Evolutionary conservation across 1,140 invertebrate species (phyloP), one percentile per base, ranked within the genome.

Genomic region (Cyclargus thomasi): DNA sequence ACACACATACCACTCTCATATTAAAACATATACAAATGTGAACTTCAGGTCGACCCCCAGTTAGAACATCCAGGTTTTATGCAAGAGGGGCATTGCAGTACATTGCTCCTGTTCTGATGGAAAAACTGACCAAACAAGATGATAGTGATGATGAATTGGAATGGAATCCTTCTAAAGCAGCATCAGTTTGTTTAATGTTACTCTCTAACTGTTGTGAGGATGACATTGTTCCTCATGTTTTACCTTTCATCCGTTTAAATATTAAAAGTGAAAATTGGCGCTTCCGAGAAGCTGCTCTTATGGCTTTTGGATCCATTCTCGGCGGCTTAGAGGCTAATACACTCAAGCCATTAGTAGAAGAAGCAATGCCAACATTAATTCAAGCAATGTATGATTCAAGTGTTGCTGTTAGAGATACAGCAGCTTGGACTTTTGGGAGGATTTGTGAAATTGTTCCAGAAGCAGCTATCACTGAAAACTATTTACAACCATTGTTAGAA

Each of bases 91-190:
- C 99, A 57, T 90, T 99, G 4, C 97, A 97, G 81, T 99, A 95
- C 86, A 93, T 99, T 64, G 96, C 99, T 29, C 99, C 99, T 18
- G 95, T 99, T 63, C 92, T 99, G 0, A 95, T 99, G 85, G 94
- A 97, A 79, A 98, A 97, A 80, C 90, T 99, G 59, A 99, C 98
- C 0, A 99, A 99, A 91, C 98, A 99, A 91, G 95, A 97, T 82
- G 95, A 96, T 79, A 93, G 94, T 74, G 97, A 98, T 83, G 98
- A 99, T 90, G 98, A 99, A 86, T 97, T 99, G 85, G 98, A 99
- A 81, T 99, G 99, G 99, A 99, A 99, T 91, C 99, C 99, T 6
- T 97, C 97, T 71, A 99, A 99, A 92, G 97, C 99, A 5, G 97
- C 99, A 22, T 98, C 99, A 22, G 99, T 99, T n/a, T 99, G 99